Conservation (phyloP, 2,113 vertebrate species). For the Mellivora capensis region DNA sequence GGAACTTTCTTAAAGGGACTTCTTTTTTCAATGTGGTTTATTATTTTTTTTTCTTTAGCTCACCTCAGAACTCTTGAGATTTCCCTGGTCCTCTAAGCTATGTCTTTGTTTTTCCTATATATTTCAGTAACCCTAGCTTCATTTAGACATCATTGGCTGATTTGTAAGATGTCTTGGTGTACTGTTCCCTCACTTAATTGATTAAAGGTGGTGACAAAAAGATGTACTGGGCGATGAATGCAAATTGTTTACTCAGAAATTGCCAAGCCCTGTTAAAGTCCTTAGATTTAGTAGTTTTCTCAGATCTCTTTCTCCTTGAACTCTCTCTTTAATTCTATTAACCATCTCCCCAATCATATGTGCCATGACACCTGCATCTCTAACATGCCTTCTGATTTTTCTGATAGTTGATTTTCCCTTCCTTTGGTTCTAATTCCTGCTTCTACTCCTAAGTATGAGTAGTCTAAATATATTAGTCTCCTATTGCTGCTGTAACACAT, state of each 20-base stretch:
- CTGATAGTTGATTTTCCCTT: background rate
- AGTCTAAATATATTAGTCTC: background rate
- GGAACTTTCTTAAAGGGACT: background rate
- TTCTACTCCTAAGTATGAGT: background rate
- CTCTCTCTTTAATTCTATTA: background rate
- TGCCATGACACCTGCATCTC: background rate
- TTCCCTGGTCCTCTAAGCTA: background rate
- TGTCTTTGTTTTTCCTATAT: background rate
- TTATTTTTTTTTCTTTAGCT: background rate
- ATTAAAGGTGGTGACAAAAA: background rate
- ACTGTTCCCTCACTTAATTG: background rate
- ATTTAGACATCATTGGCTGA: background rate
- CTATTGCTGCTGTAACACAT: background rate
- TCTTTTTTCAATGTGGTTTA: background rate
- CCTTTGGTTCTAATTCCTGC: background rate
- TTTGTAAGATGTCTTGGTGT: background rate
- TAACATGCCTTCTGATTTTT: background rate
- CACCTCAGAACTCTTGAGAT: background rate
- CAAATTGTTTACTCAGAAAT: background rate
- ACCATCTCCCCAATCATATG: background rate
- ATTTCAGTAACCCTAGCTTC: background rate
- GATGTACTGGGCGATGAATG: background rate
- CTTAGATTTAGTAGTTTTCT: background rate
- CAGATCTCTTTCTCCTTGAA: background rate
- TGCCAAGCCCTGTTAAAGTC: background rate